A percentile compares a stretch with the other conserved stretches of the same genome.
Evolutionary conservation across 2,113 vertebrate genomes (phyloP).

Genomic region (Chauna torquata): DNA sequence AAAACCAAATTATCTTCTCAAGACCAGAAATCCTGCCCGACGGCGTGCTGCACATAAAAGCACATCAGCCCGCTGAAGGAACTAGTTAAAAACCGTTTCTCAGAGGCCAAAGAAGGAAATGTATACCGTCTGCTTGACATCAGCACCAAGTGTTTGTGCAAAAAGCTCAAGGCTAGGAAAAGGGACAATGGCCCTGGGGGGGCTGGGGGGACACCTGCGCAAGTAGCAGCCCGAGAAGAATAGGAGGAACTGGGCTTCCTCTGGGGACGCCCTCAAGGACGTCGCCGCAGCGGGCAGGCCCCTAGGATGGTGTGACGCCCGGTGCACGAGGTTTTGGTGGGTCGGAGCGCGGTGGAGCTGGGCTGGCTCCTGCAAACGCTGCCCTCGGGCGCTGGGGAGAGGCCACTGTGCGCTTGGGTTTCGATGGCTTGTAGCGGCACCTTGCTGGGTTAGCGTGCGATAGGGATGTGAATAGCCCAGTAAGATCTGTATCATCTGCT

Average conservation of each 20-base stretch:
- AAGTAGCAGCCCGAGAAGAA: not conserved
- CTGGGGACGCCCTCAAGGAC: not conserved
- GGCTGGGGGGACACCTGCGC: not conserved
- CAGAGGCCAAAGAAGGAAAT: conserved; percentile 5
- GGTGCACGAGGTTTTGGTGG: not conserved
- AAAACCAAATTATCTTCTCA: not conserved
- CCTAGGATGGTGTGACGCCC: too few species aligned
- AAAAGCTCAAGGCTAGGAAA: not conserved
- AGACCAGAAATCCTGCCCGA: not conserved
- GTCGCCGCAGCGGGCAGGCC: rapidly evolving
- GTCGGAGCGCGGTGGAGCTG: not conserved
- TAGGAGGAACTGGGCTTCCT: conserved; percentile 47
- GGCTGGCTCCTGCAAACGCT: not conserved
- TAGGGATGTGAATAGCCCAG: not conserved
- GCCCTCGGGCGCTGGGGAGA: rapidly evolving
- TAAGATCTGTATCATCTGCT: not conserved
- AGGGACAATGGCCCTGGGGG: not conserved
- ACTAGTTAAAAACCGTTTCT: not conserved
- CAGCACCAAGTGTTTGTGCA: not conserved
- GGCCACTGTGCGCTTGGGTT: rapidly evolving
- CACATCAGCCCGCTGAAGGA: not conserved
- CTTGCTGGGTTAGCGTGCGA: not conserved
- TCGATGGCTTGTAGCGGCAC: too few species aligned
- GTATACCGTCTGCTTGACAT: not conserved
- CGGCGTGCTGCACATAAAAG: rapidly evolving